Evolutionary conservation across 2,888 invertebrate genomes (phyloP), one percentile per base, ranked within the genome.

Genomic region (Ornithoptera alexandrae): DNA sequence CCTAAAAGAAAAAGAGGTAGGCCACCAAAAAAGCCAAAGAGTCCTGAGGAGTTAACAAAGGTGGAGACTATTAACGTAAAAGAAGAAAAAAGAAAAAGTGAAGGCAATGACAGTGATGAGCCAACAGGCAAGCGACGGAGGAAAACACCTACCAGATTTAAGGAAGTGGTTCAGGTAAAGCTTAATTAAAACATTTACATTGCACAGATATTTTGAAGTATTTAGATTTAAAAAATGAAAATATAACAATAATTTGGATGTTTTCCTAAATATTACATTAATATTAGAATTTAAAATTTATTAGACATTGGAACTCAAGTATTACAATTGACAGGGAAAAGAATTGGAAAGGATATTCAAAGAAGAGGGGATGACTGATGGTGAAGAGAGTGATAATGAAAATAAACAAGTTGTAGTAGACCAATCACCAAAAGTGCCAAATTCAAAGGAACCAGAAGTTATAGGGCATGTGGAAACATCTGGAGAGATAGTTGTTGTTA

Each of bases 291-390:
- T 39, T 39, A 39, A 10, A 39, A 10, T 39, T 39, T 39, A 10
- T 39, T 39, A 4, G 1, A 50, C 15, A 15, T 17, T 18, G 15
- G 15, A 50, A 17, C 50, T 15, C 17, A 50, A 15, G 15, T 50
- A 2, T 50, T 67, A 4, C 53, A 20, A 57, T 64, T 69, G 77
- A 83, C 36, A 96, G 93, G 96, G 96, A 6, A 95, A 95, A 83
- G 96, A 96, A 84, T 86, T 96, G 65, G 96, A 96, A 77, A 93
- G 95, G 74, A 95, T 96, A 74, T 95, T 96, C 75, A 93, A 94
- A 77, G 95, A 96, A 78, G 95, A 95, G 84, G 96, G 96, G 1
- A 94, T 96, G 17, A 94, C 94, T 39, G 95, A 95, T 69, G 94
- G 93, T 50, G 93, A 93, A 59, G 94, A 94, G 39, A 89, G 87